phyloP scores from a whole-genome alignment of 2,797 vertebrate species.

The Poecilia velifera region DNA sequence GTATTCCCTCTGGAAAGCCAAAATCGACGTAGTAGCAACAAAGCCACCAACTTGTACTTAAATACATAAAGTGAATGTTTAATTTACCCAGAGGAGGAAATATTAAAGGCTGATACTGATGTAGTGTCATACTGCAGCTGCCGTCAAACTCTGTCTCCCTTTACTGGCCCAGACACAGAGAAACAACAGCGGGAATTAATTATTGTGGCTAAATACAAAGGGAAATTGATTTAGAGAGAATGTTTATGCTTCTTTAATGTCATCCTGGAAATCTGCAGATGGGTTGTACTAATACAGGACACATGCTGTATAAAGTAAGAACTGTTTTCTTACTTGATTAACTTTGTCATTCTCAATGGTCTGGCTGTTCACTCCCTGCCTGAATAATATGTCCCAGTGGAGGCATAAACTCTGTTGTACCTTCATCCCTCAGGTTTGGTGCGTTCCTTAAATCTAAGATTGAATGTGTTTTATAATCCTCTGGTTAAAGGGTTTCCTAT shows the following conservation, averaged over 20 bases:
- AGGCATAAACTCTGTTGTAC: not conserved
- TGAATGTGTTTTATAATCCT: not conserved
- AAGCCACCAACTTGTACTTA: not conserved
- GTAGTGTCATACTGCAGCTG: not conserved
- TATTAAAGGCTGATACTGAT: not conserved
- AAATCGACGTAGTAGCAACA: not conserved
- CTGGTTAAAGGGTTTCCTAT: not conserved
- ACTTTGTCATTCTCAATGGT: not conserved
- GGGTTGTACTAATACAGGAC: not conserved
- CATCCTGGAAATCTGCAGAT: not conserved
- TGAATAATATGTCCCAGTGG: not conserved
- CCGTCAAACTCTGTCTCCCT: not conserved
- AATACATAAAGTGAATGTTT: not conserved
- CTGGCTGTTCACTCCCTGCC: not conserved
- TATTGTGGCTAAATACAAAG: not conserved
- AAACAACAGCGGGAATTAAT: not conserved
- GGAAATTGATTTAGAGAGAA: not conserved
- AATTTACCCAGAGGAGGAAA: not conserved
- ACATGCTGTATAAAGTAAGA: not conserved
- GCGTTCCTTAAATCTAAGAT: not conserved
- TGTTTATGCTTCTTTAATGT: not conserved
- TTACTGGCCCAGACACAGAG: not conserved
- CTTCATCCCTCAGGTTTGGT: not conserved
- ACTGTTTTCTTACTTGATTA: not conserved
- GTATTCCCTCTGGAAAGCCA: not conserved